Base-by-base conservation (phyloP, 2,888 invertebrate genomes). In the Ashinkailepas kermadecensis region DNA sequence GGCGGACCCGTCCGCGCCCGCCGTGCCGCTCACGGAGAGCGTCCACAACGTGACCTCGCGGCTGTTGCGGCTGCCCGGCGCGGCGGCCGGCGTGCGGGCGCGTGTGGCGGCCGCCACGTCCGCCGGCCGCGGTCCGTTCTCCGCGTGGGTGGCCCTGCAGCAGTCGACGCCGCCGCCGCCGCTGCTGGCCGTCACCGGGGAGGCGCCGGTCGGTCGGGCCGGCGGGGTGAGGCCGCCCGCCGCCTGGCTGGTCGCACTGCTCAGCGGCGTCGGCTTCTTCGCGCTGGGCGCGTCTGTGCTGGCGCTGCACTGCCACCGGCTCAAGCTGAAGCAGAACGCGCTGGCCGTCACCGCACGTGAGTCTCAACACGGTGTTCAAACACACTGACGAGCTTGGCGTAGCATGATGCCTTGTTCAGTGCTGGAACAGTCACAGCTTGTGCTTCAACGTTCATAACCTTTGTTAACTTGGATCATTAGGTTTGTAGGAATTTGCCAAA, bases 251-350 rank as follows among this genome's bases (percentile, higher is more conserved):
- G 74, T 74, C 54, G 74, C 54, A 0, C 23, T 13, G 74, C 74
- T 74, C 54, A 39, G 74, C 74, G 54, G 74, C 4, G 8, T 74
- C 13, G 74, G 74, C 54, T 25, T 74, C 54, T 74, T 39, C 21
- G 54, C 74, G 18, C 74, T 74, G 74, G 74, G 74, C 12, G 54
- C 15, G 54, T 10, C 39, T 11, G 74, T 74, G 15, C 18, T 74
- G 74, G 54, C 74, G 54, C 74, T 74, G 13, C 74, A 74, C 54
- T 74, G 74, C 21, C 74, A 21, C 18, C 74, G 74, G 15, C 74
- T 74, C 15, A 39, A 9, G 74, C 12, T 18, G 21, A 74, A 74
- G 21, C 74, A 54, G 74, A 4, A 15, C 9, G 54, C 25, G 15
- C 54, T 74, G 15, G 54, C 74, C 39, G 74, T 54, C 15, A 74